Conservation (phyloP, 2,113 vertebrate species). For the Felis catus region F.catus_Fca126_mat1.0 CM031426.1:39861501-39862000, state of each 20-base stretch:
- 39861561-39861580: neutral
- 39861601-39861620: neutral
- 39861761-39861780: neutral
- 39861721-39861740: neutral
- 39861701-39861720: neutral
- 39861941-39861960: neutral
- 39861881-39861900: neutral
- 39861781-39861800: neutral
- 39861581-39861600: neutral
- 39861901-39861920: neutral
- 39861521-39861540: neutral
- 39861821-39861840: neutral
- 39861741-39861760: neutral
- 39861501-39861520: neutral
- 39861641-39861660: neutral
- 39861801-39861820: neutral
- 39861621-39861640: neutral
- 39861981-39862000: too few species aligned
- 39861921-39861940: neutral
- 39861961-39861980: too few species aligned
- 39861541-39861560: neutral
- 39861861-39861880: neutral
- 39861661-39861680: neutral
- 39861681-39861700: neutral
- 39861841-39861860: neutral